Evolutionary conservation across 2,113 vertebrate species (phyloP), one percentile per base, ranked within the genome.

Genomic region (Aspiorhynchus laticeps): DNA sequence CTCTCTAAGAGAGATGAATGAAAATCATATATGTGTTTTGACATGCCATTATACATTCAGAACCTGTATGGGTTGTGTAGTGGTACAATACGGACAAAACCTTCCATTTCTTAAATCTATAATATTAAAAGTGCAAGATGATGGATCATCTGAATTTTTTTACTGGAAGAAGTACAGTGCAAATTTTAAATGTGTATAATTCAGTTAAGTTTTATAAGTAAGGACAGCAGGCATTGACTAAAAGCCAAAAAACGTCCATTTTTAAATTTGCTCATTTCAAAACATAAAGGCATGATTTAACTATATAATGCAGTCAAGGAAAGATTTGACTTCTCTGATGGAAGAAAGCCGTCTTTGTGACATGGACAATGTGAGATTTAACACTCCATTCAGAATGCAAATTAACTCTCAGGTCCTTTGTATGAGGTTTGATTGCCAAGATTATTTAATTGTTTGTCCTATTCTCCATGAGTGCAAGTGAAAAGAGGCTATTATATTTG

Each of bases 391-490:
- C 41, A 46, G 38, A 67, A 46, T 46, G 61, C 61, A 67, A 67
- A 82, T 82, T 6, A 82, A 82, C 41, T 67, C 26, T 31, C 61
- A 48, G 61, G 80, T 82, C 36, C 36, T 82, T 67, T 67, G 61
- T 82, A 11, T 67, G 41, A 31, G 80, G 41, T 46, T 63, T 82
- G 36, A 80, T 80, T 80, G 78, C 59, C 56, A 65, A 81, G 51
- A 36, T 61, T 61, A 38, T 67, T 67, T 65, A 19, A 59, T 59
- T n/a, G 73, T 75, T 78, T 78, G 76, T 78, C 76, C 26, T 78
- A 21, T 78, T 53, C 26, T 78, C 75, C 38, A 43, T 53, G 75
- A 51, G 75, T 21, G 17, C 43, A 51, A 33, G 75, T 74, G 33
- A 74, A 53, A 51, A 53, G 46, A 33, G 26, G 75, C 26, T 78